phyloP scores from a whole-genome alignment of 1,140 invertebrate species.

The Cydia strobilella region DNA sequence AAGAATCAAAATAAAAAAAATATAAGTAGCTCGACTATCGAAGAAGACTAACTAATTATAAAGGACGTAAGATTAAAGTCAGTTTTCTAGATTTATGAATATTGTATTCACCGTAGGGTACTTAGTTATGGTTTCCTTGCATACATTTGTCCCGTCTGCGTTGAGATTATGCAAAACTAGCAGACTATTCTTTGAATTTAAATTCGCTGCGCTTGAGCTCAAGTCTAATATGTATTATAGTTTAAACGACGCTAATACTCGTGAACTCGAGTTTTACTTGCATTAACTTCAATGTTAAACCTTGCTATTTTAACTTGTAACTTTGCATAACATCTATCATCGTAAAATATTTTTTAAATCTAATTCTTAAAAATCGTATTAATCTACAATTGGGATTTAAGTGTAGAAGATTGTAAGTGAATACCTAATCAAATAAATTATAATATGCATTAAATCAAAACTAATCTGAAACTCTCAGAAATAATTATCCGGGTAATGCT shows the following conservation, averaged over 20 bases:
- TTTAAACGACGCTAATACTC: conserved; percentile 9
- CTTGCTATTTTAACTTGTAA: neutral
- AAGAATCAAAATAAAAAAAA: too few relatives aligned
- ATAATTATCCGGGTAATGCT: too few relatives aligned
- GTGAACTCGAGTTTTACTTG: conserved; percentile 4
- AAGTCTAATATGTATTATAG: conserved; percentile 7
- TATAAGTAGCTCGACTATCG: too few relatives aligned
- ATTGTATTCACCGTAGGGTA: neutral
- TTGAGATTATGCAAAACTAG: conserved; percentile 6
- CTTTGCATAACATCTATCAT: neutral
- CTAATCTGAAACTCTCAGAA: too few relatives aligned
- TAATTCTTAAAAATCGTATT: too few relatives aligned
- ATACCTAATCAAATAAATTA: too few relatives aligned
- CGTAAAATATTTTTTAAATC: too few relatives aligned
- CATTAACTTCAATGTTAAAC: neutral
- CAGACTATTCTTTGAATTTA: conserved; percentile 7
- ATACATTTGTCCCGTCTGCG: conserved; percentile 10
- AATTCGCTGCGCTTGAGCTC: neutral
- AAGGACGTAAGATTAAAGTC: neutral
- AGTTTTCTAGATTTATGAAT: conserved; percentile 7
- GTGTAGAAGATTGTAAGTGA: too few relatives aligned
- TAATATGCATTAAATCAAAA: too few relatives aligned
- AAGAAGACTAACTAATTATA: neutral
- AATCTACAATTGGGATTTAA: too few relatives aligned
- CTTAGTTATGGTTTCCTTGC: neutral